Evolutionary conservation across 1,140 invertebrate genomes (phyloP).

Genomic region (Pogonomyrmex barbatus): DNA sequence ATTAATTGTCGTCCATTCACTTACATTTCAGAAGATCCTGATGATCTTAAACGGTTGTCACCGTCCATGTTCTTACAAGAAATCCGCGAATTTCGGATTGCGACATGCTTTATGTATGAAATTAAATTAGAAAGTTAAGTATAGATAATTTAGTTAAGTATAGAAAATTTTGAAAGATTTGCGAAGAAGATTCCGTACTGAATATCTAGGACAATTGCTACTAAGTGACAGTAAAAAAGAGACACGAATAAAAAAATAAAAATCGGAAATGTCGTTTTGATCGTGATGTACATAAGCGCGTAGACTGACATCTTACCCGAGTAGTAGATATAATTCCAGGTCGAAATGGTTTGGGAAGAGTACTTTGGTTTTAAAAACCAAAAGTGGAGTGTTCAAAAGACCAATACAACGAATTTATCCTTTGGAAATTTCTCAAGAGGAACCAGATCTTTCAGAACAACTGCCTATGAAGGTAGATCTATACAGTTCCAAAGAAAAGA

Average conservation of each 20-base stretch:
- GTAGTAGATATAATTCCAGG: background rate
- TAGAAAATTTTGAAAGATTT: background rate
- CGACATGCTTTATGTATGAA: background rate
- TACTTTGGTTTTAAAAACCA: background rate
- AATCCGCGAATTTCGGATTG: background rate
- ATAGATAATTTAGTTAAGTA: background rate
- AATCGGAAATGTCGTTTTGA: background rate
- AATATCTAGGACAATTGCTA: background rate
- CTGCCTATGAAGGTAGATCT: too few relatives aligned
- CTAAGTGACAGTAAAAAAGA: background rate
- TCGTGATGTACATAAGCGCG: background rate
- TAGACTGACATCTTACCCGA: background rate
- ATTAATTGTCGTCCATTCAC: background rate
- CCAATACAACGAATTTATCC: background rate
- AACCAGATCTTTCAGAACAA: too few relatives aligned
- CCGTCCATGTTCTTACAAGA: slow-evolving; percentile 14
- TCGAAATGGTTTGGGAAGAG: background rate
- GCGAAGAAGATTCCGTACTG: background rate
- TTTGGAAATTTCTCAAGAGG: too few relatives aligned
- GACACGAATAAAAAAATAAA: background rate
- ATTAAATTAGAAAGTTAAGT: background rate
- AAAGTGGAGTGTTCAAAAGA: background rate
- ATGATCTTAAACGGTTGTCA: background rate
- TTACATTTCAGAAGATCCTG: background rate
- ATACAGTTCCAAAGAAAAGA: too few relatives aligned